Conservation (phyloP, 2,113 vertebrate species). For the Anarhynchus alexandrinus region DNA sequence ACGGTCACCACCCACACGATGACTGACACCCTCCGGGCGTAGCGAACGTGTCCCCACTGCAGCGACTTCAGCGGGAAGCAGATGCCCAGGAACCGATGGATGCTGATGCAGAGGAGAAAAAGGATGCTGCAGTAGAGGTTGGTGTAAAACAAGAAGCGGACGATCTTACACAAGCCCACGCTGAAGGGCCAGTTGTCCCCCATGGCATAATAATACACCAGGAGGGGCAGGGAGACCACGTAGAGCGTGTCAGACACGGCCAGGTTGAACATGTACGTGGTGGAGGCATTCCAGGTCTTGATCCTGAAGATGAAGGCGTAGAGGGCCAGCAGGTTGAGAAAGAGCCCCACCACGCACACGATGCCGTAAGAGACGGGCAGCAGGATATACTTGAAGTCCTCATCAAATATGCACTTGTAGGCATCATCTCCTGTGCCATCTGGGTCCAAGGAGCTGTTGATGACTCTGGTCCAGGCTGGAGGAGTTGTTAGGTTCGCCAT, state of each 20-base stretch:
- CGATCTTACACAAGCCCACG: slow-evolving; percentile 86
- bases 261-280: slow-evolving; percentile 96
- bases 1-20: slow-evolving; percentile 83
- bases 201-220: slow-evolving; percentile 90
- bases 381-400: slow-evolving; percentile 92
- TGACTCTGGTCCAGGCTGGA: slow-evolving; percentile 10
- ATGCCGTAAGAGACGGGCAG: slow-evolving; percentile 86
- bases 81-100: slow-evolving; percentile 90
- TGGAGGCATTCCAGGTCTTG: slow-evolving; percentile 90
- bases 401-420: slow-evolving; percentile 83
- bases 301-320: slow-evolving; percentile 88
- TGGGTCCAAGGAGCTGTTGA: slow-evolving; percentile 33
- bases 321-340: slow-evolving; percentile 83
- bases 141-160: slow-evolving; percentile 95
- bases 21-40: slow-evolving; percentile 77
- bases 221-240: slow-evolving; percentile 89
- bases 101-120: slow-evolving; percentile 93
- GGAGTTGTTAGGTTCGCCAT: slow-evolving; percentile 36
- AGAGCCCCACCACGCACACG: slow-evolving; percentile 88
- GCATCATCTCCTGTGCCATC: neutral
- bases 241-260: slow-evolving; percentile 88
- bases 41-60: slow-evolving; percentile 81
- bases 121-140: slow-evolving; percentile 96
- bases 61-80: slow-evolving; percentile 86
- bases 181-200: slow-evolving; percentile 94